Evolutionary conservation across 2,888 invertebrate species (phyloP), one percentile per base, ranked within the genome.

Genomic region (Tetranychus piercei): DNA sequence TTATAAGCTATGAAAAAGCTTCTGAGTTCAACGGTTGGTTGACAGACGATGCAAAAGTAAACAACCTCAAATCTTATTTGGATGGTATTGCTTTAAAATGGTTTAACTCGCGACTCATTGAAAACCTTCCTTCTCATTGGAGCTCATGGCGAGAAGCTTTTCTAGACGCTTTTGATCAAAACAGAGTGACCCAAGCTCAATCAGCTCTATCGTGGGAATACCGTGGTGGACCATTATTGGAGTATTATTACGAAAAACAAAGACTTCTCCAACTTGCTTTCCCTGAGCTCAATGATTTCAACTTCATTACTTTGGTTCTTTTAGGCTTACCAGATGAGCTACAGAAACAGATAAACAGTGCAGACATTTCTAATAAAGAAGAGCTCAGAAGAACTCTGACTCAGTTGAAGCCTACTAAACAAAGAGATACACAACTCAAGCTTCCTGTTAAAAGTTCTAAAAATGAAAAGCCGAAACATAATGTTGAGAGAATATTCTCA

Each of bases 1-100:
- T 71, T 22, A 44, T 34, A 71, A 71, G 44, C 34, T 71, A 71
- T 34, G 71, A 71, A 18, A n/a, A 23, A n/a, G 43, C 43, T 11
- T 71, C 34, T 34, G 23, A 22, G 43, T n/a, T 22, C 34, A 71
- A 71, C 43, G n/a, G 34, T 1, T 71, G 71, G 71, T 9, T 22
- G 1, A 43, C 8, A 18, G 71, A 71, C 34, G 44, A 22, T 5
- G 1, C 43, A 2, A 71, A 71, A 34, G 34, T 71, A 4, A 71
- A 71, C 71, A 43, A 43, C 11, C 44, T 71, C 1, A 71, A 71
- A n/a, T 1, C 11, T n/a, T 18, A 71, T 71, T n/a, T 71, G 15
- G 71, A 71, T 22, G 71, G 71, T 18, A 71, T 34, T 71, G 71
- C 71, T 1, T 67, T 67, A 15, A 67, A 67, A 22, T 67, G 67